These are phyloP conservation scores for Trachythela sp. DNA, from an alignment of 64 coral and sea anemone genomes.

Conservation along the genomic window DNA sequence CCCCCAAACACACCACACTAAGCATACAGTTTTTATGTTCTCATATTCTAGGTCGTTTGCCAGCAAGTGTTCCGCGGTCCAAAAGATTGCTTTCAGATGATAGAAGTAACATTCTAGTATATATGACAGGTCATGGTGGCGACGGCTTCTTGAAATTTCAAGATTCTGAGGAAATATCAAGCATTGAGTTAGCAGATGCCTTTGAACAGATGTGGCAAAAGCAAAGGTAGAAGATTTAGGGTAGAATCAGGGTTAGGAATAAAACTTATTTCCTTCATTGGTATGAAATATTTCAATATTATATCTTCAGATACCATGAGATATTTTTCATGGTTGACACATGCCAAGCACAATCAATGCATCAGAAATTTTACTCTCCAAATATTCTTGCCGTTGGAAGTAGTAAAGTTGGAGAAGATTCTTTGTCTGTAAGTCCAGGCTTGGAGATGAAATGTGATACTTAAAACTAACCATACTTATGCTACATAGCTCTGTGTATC, in stretches of 20 bases:
- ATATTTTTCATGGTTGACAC: conserved; percentile 87
- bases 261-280: no score
- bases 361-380: conserved; percentile 74
- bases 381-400: conserved; percentile 92
- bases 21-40: neutral
- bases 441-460: no score
- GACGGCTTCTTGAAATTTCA: conserved; percentile 99
- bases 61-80: conserved; percentile 88
- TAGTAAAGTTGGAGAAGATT: conserved; percentile 91
- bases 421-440: conserved; percentile 71
- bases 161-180: conserved; percentile 96
- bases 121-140: conserved; percentile 97
- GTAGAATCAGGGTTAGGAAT: neutral
- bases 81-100: conserved; percentile 92
- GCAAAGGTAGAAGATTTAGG: conserved; percentile 48
- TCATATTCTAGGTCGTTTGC: conserved; percentile 73
- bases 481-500: no score
- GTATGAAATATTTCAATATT: neutral
- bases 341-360: conserved; percentile 88
- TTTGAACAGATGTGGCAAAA: conserved; percentile 99
- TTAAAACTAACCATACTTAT: no score
- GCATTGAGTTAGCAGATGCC: conserved; percentile 89
- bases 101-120: conserved; percentile 94
- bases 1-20: no score
- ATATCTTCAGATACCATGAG: conserved; percentile 69